Percentiles rank a stretch among this genome's conserved stretches.
These are phyloP conservation scores for Capitella teleta DNA, from an alignment of 1,140 invertebrate genomes.

Conservation along the genomic window DNA sequence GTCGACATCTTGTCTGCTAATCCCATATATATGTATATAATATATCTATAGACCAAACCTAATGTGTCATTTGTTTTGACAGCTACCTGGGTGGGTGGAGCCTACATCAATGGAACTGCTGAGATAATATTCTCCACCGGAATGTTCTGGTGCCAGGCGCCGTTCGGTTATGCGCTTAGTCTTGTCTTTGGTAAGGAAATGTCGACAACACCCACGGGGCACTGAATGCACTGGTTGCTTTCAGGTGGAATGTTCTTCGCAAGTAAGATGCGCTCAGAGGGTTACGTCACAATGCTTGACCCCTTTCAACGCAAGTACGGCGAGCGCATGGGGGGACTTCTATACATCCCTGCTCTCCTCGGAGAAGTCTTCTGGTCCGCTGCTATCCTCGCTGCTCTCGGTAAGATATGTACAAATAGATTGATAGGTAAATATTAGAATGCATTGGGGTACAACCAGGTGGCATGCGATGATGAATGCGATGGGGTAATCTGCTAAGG, in stretches of 20 bases:
- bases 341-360: constrained; percentile 90
- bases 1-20: no score
- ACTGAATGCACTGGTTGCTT: not conserved
- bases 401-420: no score
- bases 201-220: not conserved
- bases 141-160: constrained; percentile 91
- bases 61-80: constrained; percentile 13
- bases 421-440: no score
- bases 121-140: constrained; percentile 84
- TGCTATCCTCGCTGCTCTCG: constrained; percentile 86
- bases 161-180: constrained; percentile 90
- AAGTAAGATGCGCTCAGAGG: constrained; percentile 90
- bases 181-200: constrained; percentile 60
- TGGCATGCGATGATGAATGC: no score
- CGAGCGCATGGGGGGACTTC: constrained; percentile 86
- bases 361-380: constrained; percentile 98
- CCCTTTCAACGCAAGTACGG: constrained; percentile 87
- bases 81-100: constrained; percentile 99
- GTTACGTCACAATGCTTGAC: constrained; percentile 98
- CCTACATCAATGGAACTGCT: constrained; percentile 96
- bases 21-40: no score
- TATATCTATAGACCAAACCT: not conserved
- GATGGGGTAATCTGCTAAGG: no score
- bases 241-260: constrained; percentile 94
- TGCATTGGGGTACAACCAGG: no score